A percentile compares a stretch with the other conserved stretches of the same genome.
phyloP scores from a whole-genome alignment of 2,888 invertebrate species.

The Branchellion lobata region DNA sequence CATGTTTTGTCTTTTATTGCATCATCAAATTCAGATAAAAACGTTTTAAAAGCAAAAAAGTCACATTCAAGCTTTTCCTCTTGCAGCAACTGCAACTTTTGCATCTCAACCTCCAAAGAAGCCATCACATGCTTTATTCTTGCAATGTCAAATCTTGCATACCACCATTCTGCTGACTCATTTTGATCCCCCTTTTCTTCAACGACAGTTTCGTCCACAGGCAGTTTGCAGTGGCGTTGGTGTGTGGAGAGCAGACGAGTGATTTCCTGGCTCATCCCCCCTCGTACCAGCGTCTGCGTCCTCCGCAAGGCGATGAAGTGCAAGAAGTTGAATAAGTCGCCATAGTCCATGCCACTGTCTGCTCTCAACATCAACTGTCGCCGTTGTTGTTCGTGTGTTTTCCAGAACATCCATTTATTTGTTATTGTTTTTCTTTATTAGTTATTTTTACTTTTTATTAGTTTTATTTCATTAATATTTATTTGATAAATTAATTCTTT shows the following conservation, averaged over 20 bases:
- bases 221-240: too few species aligned
- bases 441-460: too few species aligned
- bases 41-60: too few species aligned
- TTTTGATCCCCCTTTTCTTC: background rate
- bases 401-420: background rate
- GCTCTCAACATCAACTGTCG: conserved; percentile 60
- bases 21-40: too few species aligned
- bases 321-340: conserved; percentile 56
- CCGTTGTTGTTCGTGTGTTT: background rate
- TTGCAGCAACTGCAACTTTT: background rate
- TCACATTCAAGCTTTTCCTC: background rate
- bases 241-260: too few species aligned
- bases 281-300: background rate
- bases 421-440: background rate
- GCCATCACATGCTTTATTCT: background rate
- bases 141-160: background rate
- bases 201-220: background rate
- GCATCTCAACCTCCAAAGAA: background rate
- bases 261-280: too few species aligned
- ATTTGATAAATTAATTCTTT: background rate
- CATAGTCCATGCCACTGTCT: conserved; percentile 57
- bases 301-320: conserved; percentile 53
- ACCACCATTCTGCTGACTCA: background rate
- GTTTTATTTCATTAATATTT: too few species aligned
- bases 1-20: background rate